Percentiles rank a stretch among this genome's conserved stretches.
phyloP scores from a whole-genome alignment of 2,888 invertebrate genomes.

The Cenopis cana region DNA sequence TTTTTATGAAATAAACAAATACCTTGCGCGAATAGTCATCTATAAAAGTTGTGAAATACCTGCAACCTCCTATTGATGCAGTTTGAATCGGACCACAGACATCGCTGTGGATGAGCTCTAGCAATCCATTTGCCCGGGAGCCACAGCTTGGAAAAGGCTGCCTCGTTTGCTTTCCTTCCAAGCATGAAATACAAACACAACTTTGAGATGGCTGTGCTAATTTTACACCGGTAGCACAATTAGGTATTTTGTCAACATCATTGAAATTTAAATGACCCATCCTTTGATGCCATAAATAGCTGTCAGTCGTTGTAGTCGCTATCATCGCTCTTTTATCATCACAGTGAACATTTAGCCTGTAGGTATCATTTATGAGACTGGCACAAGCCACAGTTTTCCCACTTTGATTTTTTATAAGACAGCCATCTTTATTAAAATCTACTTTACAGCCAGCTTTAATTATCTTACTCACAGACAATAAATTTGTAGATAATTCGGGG shows the following conservation, averaged over 20 bases:
- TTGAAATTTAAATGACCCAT: conserved; percentile 2
- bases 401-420: not conserved
- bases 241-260: too few species aligned
- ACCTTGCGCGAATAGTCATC: not conserved
- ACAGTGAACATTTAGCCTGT: not conserved
- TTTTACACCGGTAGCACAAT: conserved; percentile 1
- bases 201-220: not conserved
- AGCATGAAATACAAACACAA: conserved; percentile 2
- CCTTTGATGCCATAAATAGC: conserved; percentile 3
- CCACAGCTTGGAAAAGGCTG: not conserved
- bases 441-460: conserved; percentile 9
- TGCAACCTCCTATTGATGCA: not conserved
- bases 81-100: too few species aligned
- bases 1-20: not conserved
- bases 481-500: conserved; percentile 4
- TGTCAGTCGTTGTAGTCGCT: not conserved
- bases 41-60: not conserved
- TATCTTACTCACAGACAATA: conserved; percentile 8
- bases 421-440: conserved; percentile 11
- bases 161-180: not conserved
- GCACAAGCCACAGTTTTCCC: not conserved
- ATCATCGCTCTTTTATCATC: not conserved
- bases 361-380: conserved; percentile 2
- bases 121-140: not conserved
- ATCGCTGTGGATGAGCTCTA: too few species aligned